These are phyloP conservation scores for Cyrtodaria siliqua DNA, from an alignment of 2,888 invertebrate species.

Conservation along the genomic window DNA sequence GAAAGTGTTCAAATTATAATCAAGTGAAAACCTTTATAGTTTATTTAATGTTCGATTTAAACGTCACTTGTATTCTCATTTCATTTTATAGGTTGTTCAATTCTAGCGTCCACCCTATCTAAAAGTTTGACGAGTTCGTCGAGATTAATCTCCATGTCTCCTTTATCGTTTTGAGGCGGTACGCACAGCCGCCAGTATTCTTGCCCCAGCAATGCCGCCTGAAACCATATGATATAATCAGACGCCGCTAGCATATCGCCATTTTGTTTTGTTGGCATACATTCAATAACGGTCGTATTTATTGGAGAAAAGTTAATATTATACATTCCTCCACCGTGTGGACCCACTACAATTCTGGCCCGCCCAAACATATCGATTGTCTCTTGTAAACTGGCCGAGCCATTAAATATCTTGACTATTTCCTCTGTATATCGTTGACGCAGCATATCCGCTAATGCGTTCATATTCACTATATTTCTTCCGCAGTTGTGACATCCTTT, in stretches of 20 bases:
- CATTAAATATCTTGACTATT: conserved; percentile 21
- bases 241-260: conserved; percentile 23
- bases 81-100: too few species aligned
- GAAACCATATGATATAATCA: conserved; percentile 25
- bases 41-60: too few species aligned
- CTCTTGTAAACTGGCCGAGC: conserved; percentile 6
- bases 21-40: too few species aligned
- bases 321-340: too few species aligned
- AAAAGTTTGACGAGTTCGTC: conserved; percentile 2
- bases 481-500: too few species aligned
- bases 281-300: too few species aligned
- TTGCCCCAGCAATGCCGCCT: conserved; percentile 27
- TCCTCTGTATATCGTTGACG: too few species aligned
- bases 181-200: conserved; percentile 24
- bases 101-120: too few species aligned
- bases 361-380: conserved; percentile 14
- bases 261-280: conserved; percentile 18
- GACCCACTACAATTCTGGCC: conserved; percentile 25
- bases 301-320: too few species aligned
- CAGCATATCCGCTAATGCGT: conserved; percentile 2
- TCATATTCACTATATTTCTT: conserved; percentile 10
- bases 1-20: too few species aligned
- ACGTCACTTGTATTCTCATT: too few species aligned
- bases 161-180: not conserved
- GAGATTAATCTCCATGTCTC: conserved; percentile 16